A percentile compares a stretch with the other conserved stretches of the same genome.
These are phyloP conservation scores for Trichacis sp. DNA, from an alignment of 2,888 invertebrate genomes.

Conservation along the genomic window DNA sequence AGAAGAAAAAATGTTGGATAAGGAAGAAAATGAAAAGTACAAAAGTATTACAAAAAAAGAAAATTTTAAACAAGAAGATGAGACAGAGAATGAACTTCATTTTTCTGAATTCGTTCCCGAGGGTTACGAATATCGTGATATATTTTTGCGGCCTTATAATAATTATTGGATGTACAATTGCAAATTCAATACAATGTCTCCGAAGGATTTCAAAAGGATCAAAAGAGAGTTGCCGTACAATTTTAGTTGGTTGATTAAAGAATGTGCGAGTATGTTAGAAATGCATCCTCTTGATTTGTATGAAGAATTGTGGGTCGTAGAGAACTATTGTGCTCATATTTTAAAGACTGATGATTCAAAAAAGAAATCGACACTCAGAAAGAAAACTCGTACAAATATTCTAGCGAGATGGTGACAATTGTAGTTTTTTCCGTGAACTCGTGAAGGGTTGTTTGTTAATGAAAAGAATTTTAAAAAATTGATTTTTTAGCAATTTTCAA, in stretches of 20 bases:
- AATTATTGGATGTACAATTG: constrained; percentile 67
- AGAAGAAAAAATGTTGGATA: background rate
- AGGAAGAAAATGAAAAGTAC: background rate
- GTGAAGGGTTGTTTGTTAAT: too few species aligned
- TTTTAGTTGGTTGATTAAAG: constrained; percentile 66
- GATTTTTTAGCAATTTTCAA: too few species aligned
- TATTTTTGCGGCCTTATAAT: constrained; percentile 56
- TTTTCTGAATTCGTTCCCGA: too few species aligned
- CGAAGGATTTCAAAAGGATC: constrained; percentile 54
- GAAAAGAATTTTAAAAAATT: too few species aligned
- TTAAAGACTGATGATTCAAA: constrained; percentile 19
- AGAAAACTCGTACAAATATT: background rate
- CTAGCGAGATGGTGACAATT: background rate
- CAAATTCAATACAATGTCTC: constrained; percentile 51
- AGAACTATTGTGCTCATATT: constrained; percentile 55
- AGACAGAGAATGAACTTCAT: background rate
- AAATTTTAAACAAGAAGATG: background rate
- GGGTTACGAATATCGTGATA: too few species aligned
- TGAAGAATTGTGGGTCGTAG: constrained; percentile 61
- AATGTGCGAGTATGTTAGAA: constrained; percentile 61
- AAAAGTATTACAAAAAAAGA: background rate
- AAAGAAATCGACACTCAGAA: background rate
- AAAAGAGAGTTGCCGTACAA: constrained; percentile 59
- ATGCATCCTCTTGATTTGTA: constrained; percentile 62
- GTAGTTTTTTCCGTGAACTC: too few species aligned